These are phyloP conservation scores for Epinephelus malabaricus DNA, from an alignment of 2,797 vertebrate species.

Conservation along the genomic window DNA sequence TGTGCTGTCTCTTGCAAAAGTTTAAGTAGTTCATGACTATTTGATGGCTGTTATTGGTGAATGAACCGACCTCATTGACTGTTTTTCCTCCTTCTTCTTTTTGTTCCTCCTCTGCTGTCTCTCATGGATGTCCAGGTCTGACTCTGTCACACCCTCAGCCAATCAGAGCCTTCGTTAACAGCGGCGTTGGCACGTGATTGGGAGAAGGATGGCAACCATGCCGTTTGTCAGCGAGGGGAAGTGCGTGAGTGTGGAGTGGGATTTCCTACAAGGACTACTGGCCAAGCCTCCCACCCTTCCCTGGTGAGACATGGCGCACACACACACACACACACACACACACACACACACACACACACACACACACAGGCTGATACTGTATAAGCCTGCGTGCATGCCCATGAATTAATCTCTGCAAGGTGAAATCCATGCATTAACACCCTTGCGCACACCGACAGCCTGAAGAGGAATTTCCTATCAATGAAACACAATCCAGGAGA, in stretches of 20 bases:
- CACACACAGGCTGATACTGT: conserved; percentile 47
- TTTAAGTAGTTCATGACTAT: background rate
- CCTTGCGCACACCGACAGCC: conserved; percentile 59
- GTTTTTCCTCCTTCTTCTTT: background rate
- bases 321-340: conserved; percentile 4
- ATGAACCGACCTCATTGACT: conserved; percentile 6
- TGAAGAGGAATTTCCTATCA: conserved; percentile 65
- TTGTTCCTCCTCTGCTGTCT: conserved; percentile 1
- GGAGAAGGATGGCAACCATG: conserved; percentile 89
- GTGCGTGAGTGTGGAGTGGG: conserved; percentile 92
- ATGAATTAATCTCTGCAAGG: conserved; percentile 79
- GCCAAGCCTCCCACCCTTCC: conserved; percentile 91
- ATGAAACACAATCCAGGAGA: conserved; percentile 60
- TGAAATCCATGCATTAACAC: conserved; percentile 74
- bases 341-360: conserved; percentile 38
- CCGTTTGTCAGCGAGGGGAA: conserved; percentile 90
- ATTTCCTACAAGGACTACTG: conserved; percentile 91
- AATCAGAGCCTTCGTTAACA: conserved; percentile 84
- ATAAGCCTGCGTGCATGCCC: conserved; percentile 72
- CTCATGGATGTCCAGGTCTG: conserved; percentile 65
- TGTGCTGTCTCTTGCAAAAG: background rate
- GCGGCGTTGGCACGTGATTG: conserved; percentile 75
- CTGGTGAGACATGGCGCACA: conserved; percentile 85
- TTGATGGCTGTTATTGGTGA: background rate
- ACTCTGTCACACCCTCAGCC: conserved; percentile 77